These are phyloP conservation scores for Bombus vancouverensis DNA, from an alignment of 1,140 invertebrate species.

Conservation along the genomic window DNA sequence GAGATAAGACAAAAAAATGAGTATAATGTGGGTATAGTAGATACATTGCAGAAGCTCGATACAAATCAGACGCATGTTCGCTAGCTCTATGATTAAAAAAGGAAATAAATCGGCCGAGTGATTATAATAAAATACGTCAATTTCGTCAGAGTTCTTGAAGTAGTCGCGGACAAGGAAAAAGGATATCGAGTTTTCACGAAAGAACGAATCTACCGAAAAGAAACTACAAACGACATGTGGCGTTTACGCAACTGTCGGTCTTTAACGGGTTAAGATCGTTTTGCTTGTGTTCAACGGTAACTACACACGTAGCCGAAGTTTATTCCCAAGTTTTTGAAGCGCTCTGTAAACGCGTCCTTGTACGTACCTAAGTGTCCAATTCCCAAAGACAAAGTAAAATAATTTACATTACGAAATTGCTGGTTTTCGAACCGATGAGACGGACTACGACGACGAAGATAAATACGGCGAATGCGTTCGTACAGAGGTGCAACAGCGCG, in stretches of 20 bases:
- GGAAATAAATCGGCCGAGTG: accelerated
- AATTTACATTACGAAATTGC: conserved; percentile 10
- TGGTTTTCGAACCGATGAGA: not conserved
- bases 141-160: too few species aligned
- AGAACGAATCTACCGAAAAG: not conserved
- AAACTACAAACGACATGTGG: not conserved
- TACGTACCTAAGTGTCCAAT: too few species aligned
- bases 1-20: too few species aligned
- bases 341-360: not conserved
- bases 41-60: too few species aligned
- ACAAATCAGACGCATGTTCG: too few species aligned
- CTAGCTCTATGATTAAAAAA: not conserved
- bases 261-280: too few species aligned
- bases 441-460: conserved; percentile 10
- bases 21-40: too few species aligned
- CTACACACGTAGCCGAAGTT: not conserved
- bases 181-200: too few species aligned
- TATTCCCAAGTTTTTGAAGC: not conserved
- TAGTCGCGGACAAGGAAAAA: too few species aligned
- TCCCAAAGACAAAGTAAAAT: not conserved
- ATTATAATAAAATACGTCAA: too few species aligned
- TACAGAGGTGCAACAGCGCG: not conserved
- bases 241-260: not conserved
- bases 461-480: not conserved
- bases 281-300: not conserved